These are phyloP conservation scores for Ceryle rudis DNA, from an alignment of 2,797 vertebrate species.

Conservation along the genomic window DNA sequence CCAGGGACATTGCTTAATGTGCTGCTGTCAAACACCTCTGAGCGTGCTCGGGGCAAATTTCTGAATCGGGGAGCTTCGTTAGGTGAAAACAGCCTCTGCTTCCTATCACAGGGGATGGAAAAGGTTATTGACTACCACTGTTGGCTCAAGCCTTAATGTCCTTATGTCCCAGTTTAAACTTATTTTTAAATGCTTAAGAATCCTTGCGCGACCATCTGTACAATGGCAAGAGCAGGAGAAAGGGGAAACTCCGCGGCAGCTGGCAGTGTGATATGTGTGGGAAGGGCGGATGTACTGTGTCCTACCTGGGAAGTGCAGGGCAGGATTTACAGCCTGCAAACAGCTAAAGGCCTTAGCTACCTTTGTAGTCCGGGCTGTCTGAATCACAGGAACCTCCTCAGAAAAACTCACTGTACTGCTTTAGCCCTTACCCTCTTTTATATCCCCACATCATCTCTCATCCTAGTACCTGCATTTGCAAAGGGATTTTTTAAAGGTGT, in stretches of 20 bases:
- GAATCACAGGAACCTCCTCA: not conserved
- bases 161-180: not conserved
- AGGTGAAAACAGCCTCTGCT: not conserved
- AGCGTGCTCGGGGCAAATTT: not conserved
- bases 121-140: not conserved
- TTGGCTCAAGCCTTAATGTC: not conserved
- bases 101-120: not conserved
- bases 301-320: not conserved
- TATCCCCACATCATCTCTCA: not conserved
- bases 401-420: not conserved
- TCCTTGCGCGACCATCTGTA: not conserved
- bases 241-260: not conserved
- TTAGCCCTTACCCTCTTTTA: not conserved
- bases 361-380: not conserved
- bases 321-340: not conserved
- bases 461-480: not conserved
- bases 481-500: not conserved
- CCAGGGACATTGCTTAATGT: slow-evolving; percentile 31
- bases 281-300: not conserved
- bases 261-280: not conserved
- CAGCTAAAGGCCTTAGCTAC: not conserved
- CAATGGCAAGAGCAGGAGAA: not conserved
- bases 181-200: not conserved
- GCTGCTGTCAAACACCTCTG: slow-evolving; percentile 77
- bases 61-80: not conserved